These are phyloP conservation scores for Aurelia sp. DNA, from an alignment of 30 jellyfish, hydroid and myxozoan species.

Conservation along the genomic window DNA sequence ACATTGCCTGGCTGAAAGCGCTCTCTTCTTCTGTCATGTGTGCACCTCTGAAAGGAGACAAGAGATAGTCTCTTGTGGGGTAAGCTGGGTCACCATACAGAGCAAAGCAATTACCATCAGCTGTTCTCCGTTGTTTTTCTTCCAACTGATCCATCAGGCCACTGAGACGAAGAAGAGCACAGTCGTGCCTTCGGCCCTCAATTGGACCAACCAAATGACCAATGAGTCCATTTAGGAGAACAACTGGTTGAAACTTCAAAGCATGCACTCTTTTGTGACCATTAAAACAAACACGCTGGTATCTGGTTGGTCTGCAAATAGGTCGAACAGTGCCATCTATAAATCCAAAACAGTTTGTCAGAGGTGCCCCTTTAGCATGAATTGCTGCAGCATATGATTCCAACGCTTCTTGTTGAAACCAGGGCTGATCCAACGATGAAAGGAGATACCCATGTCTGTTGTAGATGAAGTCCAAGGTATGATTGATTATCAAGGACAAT, in stretches of 20 bases:
- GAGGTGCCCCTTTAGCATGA: conserved; percentile 21
- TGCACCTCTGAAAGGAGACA: conserved; percentile 16
- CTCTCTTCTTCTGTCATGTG: not conserved
- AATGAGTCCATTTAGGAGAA: too few species aligned
- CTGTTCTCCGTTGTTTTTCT: not conserved
- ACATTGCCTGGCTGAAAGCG: conserved; percentile 10
- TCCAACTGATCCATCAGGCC: too few species aligned
- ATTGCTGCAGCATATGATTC: conserved; percentile 1
- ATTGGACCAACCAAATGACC: too few species aligned
- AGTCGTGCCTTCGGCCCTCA: too few species aligned
- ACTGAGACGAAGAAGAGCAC: too few species aligned
- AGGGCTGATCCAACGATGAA: too few species aligned
- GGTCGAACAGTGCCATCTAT: conserved; percentile 3
- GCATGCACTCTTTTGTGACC: not conserved
- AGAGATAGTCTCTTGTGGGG: conserved; percentile 8
- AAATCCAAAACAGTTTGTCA: conserved; percentile 14
- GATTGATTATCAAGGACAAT: conserved; percentile 5
- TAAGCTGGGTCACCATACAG: conserved; percentile 25
- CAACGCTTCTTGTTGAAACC: too few species aligned
- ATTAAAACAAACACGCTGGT: conserved; percentile 15
- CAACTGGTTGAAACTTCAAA: not conserved
- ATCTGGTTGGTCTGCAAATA: not conserved
- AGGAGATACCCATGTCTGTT: conserved; percentile 15
- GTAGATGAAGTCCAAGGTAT: conserved; percentile 4
- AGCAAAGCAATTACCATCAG: conserved; percentile 3